These are phyloP conservation scores for Alexandromys oeconomus DNA, from an alignment of 2,797 vertebrate genomes.

Conservation along the genomic window DNA sequence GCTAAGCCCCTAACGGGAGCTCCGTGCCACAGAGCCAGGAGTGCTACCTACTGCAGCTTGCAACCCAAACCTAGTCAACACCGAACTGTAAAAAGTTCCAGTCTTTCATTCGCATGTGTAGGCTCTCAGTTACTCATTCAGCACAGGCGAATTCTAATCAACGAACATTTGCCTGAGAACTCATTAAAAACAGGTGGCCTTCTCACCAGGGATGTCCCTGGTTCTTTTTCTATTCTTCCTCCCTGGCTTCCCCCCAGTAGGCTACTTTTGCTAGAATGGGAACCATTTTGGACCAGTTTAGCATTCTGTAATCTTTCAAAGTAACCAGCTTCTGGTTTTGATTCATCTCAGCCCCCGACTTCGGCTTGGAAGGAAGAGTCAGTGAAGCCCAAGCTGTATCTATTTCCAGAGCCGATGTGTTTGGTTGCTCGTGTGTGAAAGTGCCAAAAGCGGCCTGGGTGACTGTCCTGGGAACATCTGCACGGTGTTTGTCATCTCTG, in stretches of 20 bases:
- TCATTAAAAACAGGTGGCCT: background rate
- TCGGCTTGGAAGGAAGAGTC: conserved; percentile 72
- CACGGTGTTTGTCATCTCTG: conserved; percentile 79
- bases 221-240: background rate
- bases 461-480: conserved; percentile 80
- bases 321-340: conserved; percentile 77
- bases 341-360: conserved; percentile 74
- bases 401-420: conserved; percentile 67
- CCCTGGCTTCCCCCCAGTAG: background rate
- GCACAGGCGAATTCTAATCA: background rate
- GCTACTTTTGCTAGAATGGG: background rate
- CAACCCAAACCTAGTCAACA: background rate
- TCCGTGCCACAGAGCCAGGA: accelerated
- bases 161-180: background rate
- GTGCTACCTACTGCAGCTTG: background rate
- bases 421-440: conserved; percentile 76
- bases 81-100: background rate
- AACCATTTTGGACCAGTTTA: conserved; percentile 59
- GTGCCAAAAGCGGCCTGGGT: conserved; percentile 76
- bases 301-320: conserved; percentile 73
- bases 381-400: conserved; percentile 50
- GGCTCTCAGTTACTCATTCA: conserved; percentile 23
- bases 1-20: background rate
- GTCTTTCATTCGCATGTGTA: background rate
- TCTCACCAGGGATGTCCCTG: background rate